Evolutionary conservation across 2,113 vertebrate species (phyloP).

Genomic region (Seriola dumerili): DNA sequence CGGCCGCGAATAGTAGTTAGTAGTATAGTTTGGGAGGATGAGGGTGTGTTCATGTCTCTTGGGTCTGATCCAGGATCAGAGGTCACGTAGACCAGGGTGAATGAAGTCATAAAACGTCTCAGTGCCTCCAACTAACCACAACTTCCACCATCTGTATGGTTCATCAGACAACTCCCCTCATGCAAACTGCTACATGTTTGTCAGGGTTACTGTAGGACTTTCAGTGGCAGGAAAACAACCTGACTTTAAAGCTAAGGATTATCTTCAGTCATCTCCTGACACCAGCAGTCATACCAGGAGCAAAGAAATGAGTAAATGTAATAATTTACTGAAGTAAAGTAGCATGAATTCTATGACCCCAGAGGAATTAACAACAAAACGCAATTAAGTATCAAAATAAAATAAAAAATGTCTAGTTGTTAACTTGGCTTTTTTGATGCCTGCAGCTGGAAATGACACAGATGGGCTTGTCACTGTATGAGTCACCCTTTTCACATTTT

Average conservation of each 20-base stretch:
- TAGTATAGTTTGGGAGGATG: neutral
- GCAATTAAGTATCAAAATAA: neutral
- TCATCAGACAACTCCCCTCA: constrained; percentile 21
- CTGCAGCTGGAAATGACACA: too few relatives aligned
- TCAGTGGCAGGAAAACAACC: neutral
- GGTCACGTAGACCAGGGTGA: constrained; percentile 37
- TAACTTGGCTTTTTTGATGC: neutral
- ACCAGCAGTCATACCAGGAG: neutral
- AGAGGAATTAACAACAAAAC: neutral
- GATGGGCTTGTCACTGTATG: too few relatives aligned
- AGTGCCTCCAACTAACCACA: neutral
- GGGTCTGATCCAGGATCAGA: constrained; percentile 5
- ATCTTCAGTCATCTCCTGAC: neutral
- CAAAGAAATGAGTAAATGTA: neutral
- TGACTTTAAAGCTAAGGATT: neutral
- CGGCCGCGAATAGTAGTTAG: neutral
- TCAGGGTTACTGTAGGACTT: neutral
- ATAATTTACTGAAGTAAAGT: neutral
- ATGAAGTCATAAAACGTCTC: constrained; percentile 21
- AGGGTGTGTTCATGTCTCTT: constrained; percentile 46
- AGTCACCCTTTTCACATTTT: too few relatives aligned
- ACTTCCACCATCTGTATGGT: constrained; percentile 57
- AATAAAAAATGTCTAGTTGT: neutral
- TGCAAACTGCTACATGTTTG: neutral
- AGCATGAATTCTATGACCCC: neutral